Conservation (phyloP, 1,140 invertebrate genomes). For the Cepaea nemoralis region DNA sequence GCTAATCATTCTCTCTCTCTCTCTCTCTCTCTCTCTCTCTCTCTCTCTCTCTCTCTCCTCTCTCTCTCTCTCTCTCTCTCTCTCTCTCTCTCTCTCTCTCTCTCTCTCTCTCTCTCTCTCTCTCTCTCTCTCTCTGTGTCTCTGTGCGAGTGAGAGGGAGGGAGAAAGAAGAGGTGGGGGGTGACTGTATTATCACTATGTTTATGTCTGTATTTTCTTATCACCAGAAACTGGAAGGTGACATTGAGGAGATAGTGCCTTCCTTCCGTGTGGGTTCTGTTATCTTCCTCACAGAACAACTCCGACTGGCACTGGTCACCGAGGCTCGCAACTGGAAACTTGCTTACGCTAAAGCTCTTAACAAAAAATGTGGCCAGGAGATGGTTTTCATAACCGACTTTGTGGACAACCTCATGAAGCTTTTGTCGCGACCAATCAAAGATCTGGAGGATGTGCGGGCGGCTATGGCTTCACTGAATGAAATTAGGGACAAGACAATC, state of each 20-base stretch:
- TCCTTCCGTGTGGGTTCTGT: conserved; percentile 70
- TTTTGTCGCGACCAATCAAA: conserved; percentile 80
- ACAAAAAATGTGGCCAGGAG: conserved; percentile 91
- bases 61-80: too few relatives aligned
- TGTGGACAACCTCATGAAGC: conserved; percentile 70
- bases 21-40: too few relatives aligned
- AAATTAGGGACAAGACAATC: conserved; percentile 93
- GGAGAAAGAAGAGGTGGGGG: too few relatives aligned
- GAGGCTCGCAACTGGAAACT: conserved; percentile 88
- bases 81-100: too few relatives aligned
- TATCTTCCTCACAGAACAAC: conserved; percentile 78
- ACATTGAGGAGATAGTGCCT: conserved; percentile 69
- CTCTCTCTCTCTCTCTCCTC: too few relatives aligned
- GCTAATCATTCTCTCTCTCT: too few relatives aligned
- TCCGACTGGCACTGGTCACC: conserved; percentile 86
- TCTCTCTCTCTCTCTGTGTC: too few relatives aligned
- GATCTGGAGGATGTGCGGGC: conserved; percentile 93
- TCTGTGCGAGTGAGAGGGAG: too few relatives aligned
- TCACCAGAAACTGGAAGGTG: conserved; percentile 65
- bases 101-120: too few relatives aligned
- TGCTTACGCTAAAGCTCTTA: conserved; percentile 90
- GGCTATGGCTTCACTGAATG: conserved; percentile 92
- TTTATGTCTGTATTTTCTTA: background rate
- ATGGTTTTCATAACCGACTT: conserved; percentile 81
- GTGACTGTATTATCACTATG: background rate